Conservation (phyloP, 2,113 vertebrate species). For the Isurus oxyrinchus region DNA sequence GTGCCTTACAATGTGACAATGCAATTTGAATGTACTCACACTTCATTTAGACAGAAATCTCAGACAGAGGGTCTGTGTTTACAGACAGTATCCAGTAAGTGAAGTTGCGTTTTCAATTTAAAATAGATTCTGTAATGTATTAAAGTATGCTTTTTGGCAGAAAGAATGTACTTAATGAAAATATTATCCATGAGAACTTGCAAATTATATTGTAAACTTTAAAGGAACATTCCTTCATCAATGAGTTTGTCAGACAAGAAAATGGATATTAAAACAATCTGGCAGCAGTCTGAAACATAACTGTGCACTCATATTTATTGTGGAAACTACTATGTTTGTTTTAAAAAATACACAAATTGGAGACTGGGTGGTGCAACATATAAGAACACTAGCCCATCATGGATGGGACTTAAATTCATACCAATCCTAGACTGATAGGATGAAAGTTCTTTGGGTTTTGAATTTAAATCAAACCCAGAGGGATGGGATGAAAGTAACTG, state of each 20-base stretch:
- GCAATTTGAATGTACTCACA: neutral
- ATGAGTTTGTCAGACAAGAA: neutral
- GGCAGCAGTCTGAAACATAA: slow-evolving; percentile 2
- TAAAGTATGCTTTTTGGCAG: slow-evolving; percentile 1
- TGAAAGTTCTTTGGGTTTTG: neutral
- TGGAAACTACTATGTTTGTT: neutral
- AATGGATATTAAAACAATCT: neutral
- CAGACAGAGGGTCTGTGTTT: neutral
- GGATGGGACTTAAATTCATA: neutral
- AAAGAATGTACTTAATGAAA: neutral
- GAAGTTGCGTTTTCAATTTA: slow-evolving; percentile 8
- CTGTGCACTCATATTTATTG: neutral
- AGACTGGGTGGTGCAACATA: neutral
- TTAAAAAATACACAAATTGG: neutral
- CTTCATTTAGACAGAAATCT: neutral
- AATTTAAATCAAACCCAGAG: neutral
- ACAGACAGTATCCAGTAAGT: neutral
- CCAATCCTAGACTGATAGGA: neutral
- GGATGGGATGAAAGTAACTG: neutral
- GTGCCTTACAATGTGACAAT: neutral
- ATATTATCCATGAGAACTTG: slow-evolving; percentile 20
- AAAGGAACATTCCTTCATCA: neutral
- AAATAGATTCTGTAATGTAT: slow-evolving; percentile 11
- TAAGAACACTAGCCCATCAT: neutral
- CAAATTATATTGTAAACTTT: neutral